Evolutionary conservation across 1,140 invertebrate species (phyloP).

Genomic region (Nomia melanderi): DNA sequence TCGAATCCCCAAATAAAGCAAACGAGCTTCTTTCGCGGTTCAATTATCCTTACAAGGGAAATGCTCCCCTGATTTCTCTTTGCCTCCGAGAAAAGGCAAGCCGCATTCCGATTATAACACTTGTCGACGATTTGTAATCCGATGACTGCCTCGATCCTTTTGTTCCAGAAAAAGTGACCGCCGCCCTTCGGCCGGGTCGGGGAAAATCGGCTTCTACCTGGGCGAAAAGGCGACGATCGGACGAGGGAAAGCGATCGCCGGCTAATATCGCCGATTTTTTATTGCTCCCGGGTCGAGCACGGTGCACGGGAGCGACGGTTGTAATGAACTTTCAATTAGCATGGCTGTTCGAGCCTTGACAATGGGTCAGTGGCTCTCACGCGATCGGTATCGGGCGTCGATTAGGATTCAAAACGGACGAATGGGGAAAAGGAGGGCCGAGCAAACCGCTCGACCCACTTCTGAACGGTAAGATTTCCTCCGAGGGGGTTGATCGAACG

Average conservation of each 20-base stretch:
- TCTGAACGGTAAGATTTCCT: background rate
- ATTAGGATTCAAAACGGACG: background rate
- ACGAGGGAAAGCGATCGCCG: background rate
- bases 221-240: background rate
- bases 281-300: background rate
- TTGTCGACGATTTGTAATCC: background rate
- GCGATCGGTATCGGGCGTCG: background rate
- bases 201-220: background rate
- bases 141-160: background rate
- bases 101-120: background rate
- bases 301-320: background rate
- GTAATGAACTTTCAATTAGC: constrained; percentile 58
- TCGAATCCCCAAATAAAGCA: too few relatives aligned
- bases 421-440: background rate
- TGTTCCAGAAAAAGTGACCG: background rate
- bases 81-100: too few relatives aligned
- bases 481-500: background rate
- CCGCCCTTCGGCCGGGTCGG: background rate
- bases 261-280: background rate
- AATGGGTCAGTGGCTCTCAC: constrained; percentile 56
- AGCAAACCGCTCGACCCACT: background rate
- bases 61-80: too few relatives aligned
- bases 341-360: constrained; percentile 47
- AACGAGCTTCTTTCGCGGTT: too few relatives aligned
- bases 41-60: too few relatives aligned